phyloP scores from a whole-genome alignment of 2,797 vertebrate genomes.

The Labeo calbasu region DNA sequence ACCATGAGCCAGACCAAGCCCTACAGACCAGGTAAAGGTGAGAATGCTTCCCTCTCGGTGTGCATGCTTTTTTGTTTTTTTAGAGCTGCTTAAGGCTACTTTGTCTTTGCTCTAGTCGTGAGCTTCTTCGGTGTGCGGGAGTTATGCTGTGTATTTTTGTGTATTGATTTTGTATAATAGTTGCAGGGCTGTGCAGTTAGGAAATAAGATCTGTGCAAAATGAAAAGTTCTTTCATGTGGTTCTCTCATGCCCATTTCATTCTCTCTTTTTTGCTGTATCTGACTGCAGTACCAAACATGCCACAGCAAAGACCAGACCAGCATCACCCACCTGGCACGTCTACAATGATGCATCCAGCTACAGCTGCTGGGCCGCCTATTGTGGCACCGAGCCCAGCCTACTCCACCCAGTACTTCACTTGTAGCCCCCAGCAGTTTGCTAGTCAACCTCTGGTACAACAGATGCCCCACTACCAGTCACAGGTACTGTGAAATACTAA shows the following conservation, averaged over 20 bases:
- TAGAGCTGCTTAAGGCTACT: conserved; percentile 8
- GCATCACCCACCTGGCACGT: conserved; percentile 88
- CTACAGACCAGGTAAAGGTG: conserved; percentile 99
- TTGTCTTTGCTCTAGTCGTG: not conserved
- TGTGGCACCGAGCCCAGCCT: conserved; percentile 90
- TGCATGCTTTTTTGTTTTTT: not conserved
- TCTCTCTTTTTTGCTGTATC: conserved; percentile 25
- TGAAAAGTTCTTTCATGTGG: not conserved
- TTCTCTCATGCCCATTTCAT: not conserved
- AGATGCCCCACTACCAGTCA: conserved; percentile 96
- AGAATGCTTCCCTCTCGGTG: conserved; percentile 76
- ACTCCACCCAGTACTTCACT: conserved; percentile 93
- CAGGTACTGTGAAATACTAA: conserved; percentile 80
- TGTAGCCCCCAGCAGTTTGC: conserved; percentile 97
- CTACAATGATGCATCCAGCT: conserved; percentile 95
- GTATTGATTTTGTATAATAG: not conserved
- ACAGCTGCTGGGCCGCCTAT: conserved; percentile 94
- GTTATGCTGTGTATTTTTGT: not conserved
- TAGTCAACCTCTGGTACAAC: conserved; percentile 94
- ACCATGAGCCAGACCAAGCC: conserved; percentile 97
- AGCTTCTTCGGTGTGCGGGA: not conserved
- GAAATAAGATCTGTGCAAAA: not conserved
- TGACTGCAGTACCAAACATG: conserved; percentile 91
- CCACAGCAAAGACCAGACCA: conserved; percentile 97
- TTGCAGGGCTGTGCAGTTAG: not conserved